phyloP scores from a whole-genome alignment of 1,140 invertebrate genomes.

The Drosophila lini region DNA sequence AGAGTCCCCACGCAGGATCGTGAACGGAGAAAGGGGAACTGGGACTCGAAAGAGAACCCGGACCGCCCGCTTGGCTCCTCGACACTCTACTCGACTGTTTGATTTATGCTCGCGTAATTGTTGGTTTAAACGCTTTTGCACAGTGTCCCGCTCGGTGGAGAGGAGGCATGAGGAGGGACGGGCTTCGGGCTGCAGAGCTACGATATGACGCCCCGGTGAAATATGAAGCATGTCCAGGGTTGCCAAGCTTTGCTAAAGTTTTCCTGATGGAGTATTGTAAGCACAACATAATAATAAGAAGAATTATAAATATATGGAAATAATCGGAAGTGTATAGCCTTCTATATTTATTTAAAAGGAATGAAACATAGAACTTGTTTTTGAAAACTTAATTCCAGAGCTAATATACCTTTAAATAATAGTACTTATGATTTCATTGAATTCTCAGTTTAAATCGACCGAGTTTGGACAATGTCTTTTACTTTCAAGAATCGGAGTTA shows the following conservation, averaged over 20 bases:
- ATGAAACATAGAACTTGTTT: no score
- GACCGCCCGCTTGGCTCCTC: conserved; percentile 52
- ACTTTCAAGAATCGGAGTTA: not conserved
- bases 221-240: conserved; percentile 63
- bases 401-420: no score
- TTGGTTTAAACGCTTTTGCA: conserved; percentile 84
- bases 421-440: no score
- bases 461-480: not conserved
- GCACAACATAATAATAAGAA: no score
- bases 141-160: conserved; percentile 47
- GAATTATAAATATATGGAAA: no score
- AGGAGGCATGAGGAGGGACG: not conserved
- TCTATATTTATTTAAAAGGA: no score
- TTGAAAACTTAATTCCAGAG: no score
- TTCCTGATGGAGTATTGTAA: not conserved
- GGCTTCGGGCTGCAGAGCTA: conserved; percentile 11
- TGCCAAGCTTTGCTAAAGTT: conserved; percentile 20
- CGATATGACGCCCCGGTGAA: conserved; percentile 72
- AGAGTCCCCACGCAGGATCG: conserved; percentile 18
- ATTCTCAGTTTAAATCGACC: accelerated
- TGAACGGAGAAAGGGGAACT: conserved; percentile 4
- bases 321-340: no score
- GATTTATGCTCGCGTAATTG: conserved; percentile 84
- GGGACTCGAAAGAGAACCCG: conserved; percentile 30
- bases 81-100: conserved; percentile 79